phyloP scores from a whole-genome alignment of 2,888 invertebrate genomes.

The Tinea pellionella region DNA sequence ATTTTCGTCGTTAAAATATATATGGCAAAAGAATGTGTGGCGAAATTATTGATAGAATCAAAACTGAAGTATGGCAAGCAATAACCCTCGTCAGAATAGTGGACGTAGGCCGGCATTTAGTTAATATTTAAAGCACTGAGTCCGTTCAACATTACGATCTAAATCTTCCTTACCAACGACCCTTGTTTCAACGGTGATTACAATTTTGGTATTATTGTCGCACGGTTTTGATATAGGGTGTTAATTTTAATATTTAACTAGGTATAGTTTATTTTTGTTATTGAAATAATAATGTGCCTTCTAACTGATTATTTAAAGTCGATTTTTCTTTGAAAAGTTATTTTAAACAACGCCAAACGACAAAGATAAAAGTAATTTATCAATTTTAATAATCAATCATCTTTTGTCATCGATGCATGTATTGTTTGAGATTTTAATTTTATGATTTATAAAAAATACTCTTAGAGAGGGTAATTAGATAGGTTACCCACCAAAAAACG shows the following conservation, averaged over 20 bases:
- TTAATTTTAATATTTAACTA: conserved; percentile 11
- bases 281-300: too few relatives aligned
- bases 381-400: too few relatives aligned
- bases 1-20: too few relatives aligned
- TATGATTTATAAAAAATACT: too few relatives aligned
- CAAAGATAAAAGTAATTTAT: too few relatives aligned
- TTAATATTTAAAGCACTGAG: conserved; percentile 8
- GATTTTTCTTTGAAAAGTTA: too few relatives aligned
- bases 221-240: neutral
- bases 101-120: conserved; percentile 8
- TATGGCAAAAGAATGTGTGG: neutral
- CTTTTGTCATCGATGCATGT: too few relatives aligned
- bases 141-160: neutral
- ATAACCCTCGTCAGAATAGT: conserved; percentile 6
- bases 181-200: conserved; percentile 9
- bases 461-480: too few relatives aligned
- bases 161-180: conserved; percentile 9
- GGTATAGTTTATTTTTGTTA: neutral
- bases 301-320: too few relatives aligned
- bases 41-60: neutral
- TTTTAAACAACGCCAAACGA: too few relatives aligned
- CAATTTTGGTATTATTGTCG: neutral
- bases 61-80: neutral
- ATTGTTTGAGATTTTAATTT: too few relatives aligned
- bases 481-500: too few relatives aligned